These are phyloP conservation scores for Lasioglossum albipes DNA, from an alignment of 1,140 invertebrate genomes.

Conservation along the genomic window DNA sequence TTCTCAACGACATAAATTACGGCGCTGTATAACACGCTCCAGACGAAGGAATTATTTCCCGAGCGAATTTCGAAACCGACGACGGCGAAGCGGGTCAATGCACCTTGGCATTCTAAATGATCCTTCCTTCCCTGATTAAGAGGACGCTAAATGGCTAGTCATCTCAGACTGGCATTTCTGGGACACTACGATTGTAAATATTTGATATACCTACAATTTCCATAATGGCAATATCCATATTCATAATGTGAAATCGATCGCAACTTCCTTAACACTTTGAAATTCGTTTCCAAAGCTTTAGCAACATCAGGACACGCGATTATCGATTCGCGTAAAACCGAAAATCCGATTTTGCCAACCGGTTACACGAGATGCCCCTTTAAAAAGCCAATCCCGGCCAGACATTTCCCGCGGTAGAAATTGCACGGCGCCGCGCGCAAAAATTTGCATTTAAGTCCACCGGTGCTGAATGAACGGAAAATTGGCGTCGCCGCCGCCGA, in stretches of 20 bases:
- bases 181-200: too few relatives aligned
- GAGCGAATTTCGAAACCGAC: not conserved
- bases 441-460: conserved; percentile 19
- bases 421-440: not conserved
- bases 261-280: too few relatives aligned
- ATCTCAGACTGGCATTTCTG: too few relatives aligned
- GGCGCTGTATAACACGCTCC: not conserved
- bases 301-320: too few relatives aligned
- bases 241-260: too few relatives aligned
- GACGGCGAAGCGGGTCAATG: not conserved
- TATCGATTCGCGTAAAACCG: too few relatives aligned
- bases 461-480: conserved; percentile 18
- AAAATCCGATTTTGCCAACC: too few relatives aligned
- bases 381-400: conserved; percentile 34
- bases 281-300: too few relatives aligned
- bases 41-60: not conserved
- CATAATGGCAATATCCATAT: too few relatives aligned
- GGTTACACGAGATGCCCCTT: not conserved
- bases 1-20: conserved; percentile 1
- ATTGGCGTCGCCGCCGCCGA: not conserved
- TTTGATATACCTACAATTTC: too few relatives aligned
- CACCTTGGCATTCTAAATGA: conserved; percentile 5
- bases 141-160: too few relatives aligned
- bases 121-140: not conserved
- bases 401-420: conserved; percentile 19